Evolutionary conservation across 1,140 invertebrate species (phyloP).

Genomic region (Maniola jurtina): DNA sequence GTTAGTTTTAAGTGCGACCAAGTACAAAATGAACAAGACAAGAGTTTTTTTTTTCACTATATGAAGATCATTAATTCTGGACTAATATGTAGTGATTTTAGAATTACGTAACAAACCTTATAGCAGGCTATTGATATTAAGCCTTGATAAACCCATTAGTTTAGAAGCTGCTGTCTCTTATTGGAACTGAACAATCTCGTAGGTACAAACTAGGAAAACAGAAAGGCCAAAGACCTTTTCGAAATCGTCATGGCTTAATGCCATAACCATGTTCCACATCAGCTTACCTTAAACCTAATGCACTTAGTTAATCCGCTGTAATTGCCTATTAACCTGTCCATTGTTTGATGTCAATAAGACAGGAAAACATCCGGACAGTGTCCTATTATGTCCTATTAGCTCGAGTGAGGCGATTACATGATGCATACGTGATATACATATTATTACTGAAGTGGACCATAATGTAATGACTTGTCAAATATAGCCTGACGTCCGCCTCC

Average conservation of each 20-base stretch:
- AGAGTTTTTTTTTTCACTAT: too few relatives aligned
- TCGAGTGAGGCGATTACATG: slow-evolving; percentile 25
- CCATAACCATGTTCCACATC: background rate
- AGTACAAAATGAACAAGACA: too few relatives aligned
- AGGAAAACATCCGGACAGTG: slow-evolving; percentile 21
- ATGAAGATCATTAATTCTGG: too few relatives aligned
- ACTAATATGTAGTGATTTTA: too few relatives aligned
- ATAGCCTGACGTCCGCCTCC: too few relatives aligned
- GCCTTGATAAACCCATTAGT: too few relatives aligned
- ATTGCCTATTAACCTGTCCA: slow-evolving; percentile 24
- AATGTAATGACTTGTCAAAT: too few relatives aligned
- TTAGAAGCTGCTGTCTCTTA: too few relatives aligned
- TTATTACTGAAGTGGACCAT: background rate
- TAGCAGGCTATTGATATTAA: too few relatives aligned
- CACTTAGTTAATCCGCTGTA: slow-evolving; percentile 26
- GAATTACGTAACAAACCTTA: too few relatives aligned
- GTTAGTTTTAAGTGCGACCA: too few relatives aligned
- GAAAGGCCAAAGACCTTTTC: background rate
- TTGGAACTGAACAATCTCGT: too few relatives aligned
- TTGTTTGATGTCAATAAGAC: slow-evolving; percentile 18
- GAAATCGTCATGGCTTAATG: background rate
- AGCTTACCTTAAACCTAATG: slow-evolving; percentile 6
- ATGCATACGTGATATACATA: slow-evolving; percentile 6
- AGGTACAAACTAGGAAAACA: background rate
- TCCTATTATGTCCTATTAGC: slow-evolving; percentile 14